Conservation (phyloP, 2,113 vertebrate species). For the Etia nguti region DNA sequence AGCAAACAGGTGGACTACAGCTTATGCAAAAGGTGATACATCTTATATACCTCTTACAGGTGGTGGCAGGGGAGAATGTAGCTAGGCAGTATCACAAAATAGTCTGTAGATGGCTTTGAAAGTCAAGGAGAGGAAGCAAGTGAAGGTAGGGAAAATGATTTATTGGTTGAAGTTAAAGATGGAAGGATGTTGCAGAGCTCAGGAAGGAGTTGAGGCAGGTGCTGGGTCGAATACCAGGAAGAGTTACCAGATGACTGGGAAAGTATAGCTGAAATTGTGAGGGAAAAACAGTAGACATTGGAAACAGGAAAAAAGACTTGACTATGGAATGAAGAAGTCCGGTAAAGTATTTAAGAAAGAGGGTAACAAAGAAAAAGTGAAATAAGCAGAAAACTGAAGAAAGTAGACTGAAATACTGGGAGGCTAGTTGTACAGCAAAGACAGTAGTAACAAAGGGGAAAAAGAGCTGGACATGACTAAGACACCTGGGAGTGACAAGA, state of each 20-base stretch:
- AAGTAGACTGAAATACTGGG: not conserved
- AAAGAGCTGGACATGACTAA: not conserved
- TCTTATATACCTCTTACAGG: not conserved
- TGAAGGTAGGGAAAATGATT: rapidly evolving
- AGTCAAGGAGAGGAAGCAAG: not conserved
- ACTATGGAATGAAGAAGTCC: not conserved
- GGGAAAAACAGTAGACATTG: not conserved
- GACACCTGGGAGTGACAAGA: not conserved
- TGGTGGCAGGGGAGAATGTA: not conserved
- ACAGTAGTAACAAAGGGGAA: not conserved
- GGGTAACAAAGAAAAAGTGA: not conserved
- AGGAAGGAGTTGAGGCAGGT: not conserved
- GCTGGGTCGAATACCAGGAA: not conserved
- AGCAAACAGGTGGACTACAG: not conserved
- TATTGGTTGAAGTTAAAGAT: not conserved
- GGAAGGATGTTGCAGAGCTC: not conserved
- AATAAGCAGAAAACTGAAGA: not conserved
- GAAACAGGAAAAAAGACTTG: not conserved
- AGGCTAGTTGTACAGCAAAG: not conserved
- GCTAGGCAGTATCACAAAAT: not conserved
- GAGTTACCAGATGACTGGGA: not conserved
- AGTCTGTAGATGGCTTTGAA: not conserved
- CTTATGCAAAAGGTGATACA: not conserved
- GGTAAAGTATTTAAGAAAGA: not conserved
- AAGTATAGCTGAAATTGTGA: not conserved